Conservation (phyloP, 2,113 vertebrate species). For the Actenoides lindsayi region DNA sequence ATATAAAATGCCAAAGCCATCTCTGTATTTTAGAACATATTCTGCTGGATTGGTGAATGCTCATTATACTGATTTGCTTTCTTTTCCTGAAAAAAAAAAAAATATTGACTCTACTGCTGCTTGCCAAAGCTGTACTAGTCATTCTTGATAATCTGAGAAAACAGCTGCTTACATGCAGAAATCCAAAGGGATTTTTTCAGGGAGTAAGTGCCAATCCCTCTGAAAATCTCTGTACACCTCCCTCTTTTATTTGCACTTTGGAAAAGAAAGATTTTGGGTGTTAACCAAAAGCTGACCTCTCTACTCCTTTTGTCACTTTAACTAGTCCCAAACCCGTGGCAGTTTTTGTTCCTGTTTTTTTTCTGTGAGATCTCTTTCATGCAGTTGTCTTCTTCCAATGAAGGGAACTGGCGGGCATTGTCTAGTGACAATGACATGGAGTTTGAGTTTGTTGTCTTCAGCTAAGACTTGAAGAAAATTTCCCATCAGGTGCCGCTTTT, state of each 20-base stretch:
- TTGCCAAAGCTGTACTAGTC: neutral
- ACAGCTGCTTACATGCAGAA: neutral
- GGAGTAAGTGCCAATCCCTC: no score
- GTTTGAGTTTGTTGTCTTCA: neutral
- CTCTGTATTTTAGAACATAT: neutral
- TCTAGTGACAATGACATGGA: neutral
- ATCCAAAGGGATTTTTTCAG: neutral
- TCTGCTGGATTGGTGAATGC: neutral
- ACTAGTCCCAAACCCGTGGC: neutral
- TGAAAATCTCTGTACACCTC: neutral
- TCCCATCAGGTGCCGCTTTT: neutral
- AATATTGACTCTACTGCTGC: neutral
- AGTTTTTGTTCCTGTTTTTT: neutral
- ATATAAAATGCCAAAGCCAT: neutral
- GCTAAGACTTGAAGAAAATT: neutral
- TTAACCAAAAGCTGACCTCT: neutral
- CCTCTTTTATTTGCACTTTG: neutral
- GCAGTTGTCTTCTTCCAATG: neutral
- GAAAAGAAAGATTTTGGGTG: neutral
- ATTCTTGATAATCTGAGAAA: neutral
- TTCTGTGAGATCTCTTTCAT: neutral
- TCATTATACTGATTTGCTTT: neutral
- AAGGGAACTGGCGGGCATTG: neutral
- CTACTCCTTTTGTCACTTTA: neutral
- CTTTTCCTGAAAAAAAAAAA: neutral